Percentiles rank a stretch among this genome's conserved stretches.
Evolutionary conservation across 1,140 invertebrate genomes (phyloP).

Genomic region (Ganaspis sp.): DNA sequence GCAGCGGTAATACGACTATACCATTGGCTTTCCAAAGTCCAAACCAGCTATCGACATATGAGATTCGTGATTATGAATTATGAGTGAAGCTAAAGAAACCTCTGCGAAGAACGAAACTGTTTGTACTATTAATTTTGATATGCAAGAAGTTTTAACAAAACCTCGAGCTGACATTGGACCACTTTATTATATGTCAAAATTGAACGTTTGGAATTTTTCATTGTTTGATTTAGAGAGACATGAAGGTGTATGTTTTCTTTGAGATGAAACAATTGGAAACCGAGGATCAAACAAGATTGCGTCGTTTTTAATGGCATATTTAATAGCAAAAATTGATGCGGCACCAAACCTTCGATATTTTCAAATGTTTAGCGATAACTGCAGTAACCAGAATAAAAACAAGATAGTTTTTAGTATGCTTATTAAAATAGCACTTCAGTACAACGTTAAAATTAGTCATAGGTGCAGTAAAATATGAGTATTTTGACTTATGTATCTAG

Average conservation of each 20-base stretch:
- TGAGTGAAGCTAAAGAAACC: neutral
- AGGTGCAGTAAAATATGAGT: neutral
- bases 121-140: slow-evolving; percentile 22
- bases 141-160: slow-evolving; percentile 35
- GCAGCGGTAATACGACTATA: slow-evolving; percentile 64
- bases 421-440: neutral
- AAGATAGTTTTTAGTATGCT: neutral
- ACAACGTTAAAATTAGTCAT: neutral
- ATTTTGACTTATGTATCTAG: neutral
- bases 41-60: slow-evolving; percentile 65
- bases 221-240: slow-evolving; percentile 21
- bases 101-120: neutral
- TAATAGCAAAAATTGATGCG: neutral
- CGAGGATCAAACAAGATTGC: slow-evolving; percentile 29
- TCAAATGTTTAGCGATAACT: slow-evolving; percentile 13
- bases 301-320: slow-evolving; percentile 6
- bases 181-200: slow-evolving; percentile 37
- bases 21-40: slow-evolving; percentile 61
- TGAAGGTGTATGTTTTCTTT: neutral
- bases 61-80: slow-evolving; percentile 64
- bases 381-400: neutral
- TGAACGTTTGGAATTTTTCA: slow-evolving; percentile 38
- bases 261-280: slow-evolving; percentile 33
- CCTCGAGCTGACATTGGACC: slow-evolving; percentile 31
- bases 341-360: neutral